phyloP scores from a whole-genome alignment of 2,888 invertebrate species.

The Siphonodentalium dalli region DNA sequence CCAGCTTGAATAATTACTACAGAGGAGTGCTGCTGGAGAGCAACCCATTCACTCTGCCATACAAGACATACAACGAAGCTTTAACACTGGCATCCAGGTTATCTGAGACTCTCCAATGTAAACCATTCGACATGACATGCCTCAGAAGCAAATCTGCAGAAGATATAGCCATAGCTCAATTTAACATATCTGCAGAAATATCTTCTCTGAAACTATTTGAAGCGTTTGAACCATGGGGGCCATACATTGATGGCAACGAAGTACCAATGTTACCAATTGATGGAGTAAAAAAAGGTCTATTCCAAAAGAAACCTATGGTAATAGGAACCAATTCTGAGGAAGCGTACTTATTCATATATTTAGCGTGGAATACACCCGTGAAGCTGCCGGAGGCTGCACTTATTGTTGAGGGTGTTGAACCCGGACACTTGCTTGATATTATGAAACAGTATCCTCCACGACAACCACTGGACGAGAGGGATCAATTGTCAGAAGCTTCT shows the following conservation, averaged over 20 bases:
- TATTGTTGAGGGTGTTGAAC: slow-evolving; percentile 27
- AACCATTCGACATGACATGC: slow-evolving; percentile 34
- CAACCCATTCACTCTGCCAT: slow-evolving; percentile 35
- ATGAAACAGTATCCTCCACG: slow-evolving; percentile 34
- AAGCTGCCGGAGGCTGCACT: slow-evolving; percentile 28
- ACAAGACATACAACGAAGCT: slow-evolving; percentile 37
- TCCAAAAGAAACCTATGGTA: slow-evolving; percentile 40
- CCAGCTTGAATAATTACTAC: slow-evolving; percentile 29
- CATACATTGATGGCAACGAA: slow-evolving; percentile 43
- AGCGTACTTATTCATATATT: slow-evolving; percentile 43
- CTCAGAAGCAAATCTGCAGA: slow-evolving; percentile 36
- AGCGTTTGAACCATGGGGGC: slow-evolving; percentile 52
- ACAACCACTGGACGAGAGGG: slow-evolving; percentile 29
- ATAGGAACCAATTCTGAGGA: slow-evolving; percentile 48
- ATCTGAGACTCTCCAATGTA: slow-evolving; percentile 34
- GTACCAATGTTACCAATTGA: slow-evolving; percentile 41
- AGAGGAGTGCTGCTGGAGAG: slow-evolving; percentile 36
- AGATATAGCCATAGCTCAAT: slow-evolving; percentile 45
- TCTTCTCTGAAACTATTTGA: slow-evolving; percentile 46
- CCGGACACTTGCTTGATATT: slow-evolving; percentile 27
- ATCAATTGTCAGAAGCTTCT: slow-evolving; percentile 24
- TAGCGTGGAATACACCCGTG: slow-evolving; percentile 39
- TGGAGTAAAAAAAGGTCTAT: slow-evolving; percentile 26
- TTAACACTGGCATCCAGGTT: slow-evolving; percentile 35
- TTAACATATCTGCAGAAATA: slow-evolving; percentile 27